phyloP scores from a whole-genome alignment of 1,140 invertebrate genomes.

The Harlomillsia oculata region DNA sequence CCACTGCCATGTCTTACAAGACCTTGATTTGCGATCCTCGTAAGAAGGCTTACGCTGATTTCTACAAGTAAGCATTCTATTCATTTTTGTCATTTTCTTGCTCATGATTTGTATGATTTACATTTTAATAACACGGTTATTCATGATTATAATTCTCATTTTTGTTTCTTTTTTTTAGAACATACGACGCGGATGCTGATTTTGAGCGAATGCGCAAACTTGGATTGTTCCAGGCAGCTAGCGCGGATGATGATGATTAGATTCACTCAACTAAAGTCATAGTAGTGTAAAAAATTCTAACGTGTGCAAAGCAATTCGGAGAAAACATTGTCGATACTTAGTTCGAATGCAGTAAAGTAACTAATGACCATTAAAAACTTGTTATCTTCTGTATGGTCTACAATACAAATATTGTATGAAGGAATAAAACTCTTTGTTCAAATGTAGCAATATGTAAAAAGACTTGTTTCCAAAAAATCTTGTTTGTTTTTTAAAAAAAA shows the following conservation, averaged over 20 bases:
- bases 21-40: constrained; percentile 45
- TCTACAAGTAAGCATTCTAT: constrained; percentile 50
- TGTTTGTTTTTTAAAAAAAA: too few species aligned
- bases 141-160: too few species aligned
- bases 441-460: too few species aligned
- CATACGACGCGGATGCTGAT: constrained; percentile 42
- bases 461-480: too few species aligned
- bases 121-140: too few species aligned
- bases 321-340: too few species aligned
- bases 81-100: not conserved
- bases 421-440: too few species aligned
- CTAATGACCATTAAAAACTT: too few species aligned
- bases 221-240: constrained; percentile 42
- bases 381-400: too few species aligned
- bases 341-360: too few species aligned
- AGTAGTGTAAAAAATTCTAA: not conserved
- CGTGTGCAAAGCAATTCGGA: not conserved
- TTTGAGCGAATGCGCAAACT: constrained; percentile 43
- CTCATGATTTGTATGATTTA: not conserved
- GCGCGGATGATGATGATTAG: constrained; percentile 27
- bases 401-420: too few species aligned
- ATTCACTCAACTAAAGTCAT: not conserved
- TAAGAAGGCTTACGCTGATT: constrained; percentile 54
- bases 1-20: constrained; percentile 44
- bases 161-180: constrained; percentile 41